Conservation (phyloP, 2,797 vertebrate genomes). For the Telmatherina bonti region DNA sequence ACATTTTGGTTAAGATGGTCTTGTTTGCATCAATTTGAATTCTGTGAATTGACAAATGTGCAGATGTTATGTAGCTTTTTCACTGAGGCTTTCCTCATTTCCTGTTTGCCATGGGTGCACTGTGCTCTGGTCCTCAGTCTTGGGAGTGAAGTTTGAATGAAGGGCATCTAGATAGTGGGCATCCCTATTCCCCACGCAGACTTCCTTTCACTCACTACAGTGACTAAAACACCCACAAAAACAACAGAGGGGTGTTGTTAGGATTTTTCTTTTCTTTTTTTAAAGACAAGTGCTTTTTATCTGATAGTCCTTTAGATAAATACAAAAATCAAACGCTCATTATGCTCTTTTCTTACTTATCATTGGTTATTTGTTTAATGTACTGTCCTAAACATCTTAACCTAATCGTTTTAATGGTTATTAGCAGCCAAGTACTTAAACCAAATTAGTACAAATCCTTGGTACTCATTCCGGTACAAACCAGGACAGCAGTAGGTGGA, state of each 20-base stretch:
- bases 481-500: background rate
- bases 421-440: background rate
- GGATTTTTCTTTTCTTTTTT: background rate
- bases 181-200: constrained; percentile 17
- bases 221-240: background rate
- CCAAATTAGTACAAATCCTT: background rate
- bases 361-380: background rate
- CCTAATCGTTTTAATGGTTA: background rate
- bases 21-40: background rate
- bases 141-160: constrained; percentile 51
- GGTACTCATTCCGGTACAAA: too few relatives aligned
- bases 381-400: constrained; percentile 1
- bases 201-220: constrained; percentile 23
- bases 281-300: too few relatives aligned
- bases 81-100: constrained; percentile 6
- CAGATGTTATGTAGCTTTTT: background rate
- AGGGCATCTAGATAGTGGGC: constrained; percentile 52
- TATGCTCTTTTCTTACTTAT: background rate
- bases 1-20: constrained; percentile 9
- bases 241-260: constrained; percentile 4
- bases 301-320: background rate
- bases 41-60: constrained; percentile 15
- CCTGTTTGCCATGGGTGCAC: constrained; percentile 27
- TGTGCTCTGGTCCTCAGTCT: constrained; percentile 63
- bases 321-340: background rate